Percentiles rank a stretch among this genome's conserved stretches.
Evolutionary conservation across 2,888 invertebrate species (phyloP).

Genomic region (Baronia brevicornis): DNA sequence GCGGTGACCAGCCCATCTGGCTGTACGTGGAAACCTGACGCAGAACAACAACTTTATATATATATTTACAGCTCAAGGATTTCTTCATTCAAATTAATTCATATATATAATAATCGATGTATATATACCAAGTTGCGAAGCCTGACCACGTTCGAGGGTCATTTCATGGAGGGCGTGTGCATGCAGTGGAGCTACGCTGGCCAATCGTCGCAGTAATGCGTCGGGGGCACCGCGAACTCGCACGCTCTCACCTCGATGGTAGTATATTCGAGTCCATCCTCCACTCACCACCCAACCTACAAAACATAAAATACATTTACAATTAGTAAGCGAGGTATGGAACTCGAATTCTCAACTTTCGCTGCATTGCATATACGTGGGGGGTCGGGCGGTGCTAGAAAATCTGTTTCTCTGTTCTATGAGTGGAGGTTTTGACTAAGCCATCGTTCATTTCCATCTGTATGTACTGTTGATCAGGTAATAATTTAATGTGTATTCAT

Average conservation of each 20-base stretch:
- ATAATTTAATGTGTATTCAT: too few species aligned
- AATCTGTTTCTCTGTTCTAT: too few species aligned
- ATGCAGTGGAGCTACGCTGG: conserved; percentile 83
- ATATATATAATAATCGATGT: background rate
- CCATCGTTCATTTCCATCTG: too few species aligned
- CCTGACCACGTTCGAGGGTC: conserved; percentile 85
- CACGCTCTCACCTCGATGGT: conserved; percentile 95
- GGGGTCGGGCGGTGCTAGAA: background rate
- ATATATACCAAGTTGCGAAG: conserved; percentile 80
- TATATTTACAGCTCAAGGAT: too few species aligned
- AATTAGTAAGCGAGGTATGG: background rate
- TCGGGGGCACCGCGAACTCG: conserved; percentile 86
- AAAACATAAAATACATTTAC: background rate
- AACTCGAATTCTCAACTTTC: background rate
- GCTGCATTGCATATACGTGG: background rate
- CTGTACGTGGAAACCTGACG: conserved; percentile 92
- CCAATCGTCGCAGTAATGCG: conserved; percentile 87
- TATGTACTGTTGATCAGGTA: too few species aligned
- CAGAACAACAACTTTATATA: background rate
- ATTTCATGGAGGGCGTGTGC: conserved; percentile 84
- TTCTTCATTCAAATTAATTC: too few species aligned
- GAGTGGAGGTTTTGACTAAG: too few species aligned
- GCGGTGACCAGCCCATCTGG: conserved; percentile 95
- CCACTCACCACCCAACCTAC: conserved; percentile 73
- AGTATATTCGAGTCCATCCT: conserved; percentile 86